Conservation (phyloP, 2,113 vertebrate genomes). For the Grammomys dolichurus region DNA sequence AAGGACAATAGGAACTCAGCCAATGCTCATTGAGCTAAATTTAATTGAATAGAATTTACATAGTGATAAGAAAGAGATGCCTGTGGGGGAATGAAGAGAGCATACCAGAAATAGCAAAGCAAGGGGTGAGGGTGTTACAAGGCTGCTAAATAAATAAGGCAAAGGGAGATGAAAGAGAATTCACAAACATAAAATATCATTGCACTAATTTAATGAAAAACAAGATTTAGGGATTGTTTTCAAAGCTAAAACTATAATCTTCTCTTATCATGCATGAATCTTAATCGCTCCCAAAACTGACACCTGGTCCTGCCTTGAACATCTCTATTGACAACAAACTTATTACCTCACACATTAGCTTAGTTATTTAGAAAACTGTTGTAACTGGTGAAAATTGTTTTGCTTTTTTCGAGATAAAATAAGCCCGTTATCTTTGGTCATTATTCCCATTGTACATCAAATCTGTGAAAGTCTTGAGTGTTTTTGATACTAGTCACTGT, state of each 20-base stretch:
- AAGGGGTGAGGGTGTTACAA: not conserved
- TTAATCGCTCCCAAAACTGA: not conserved
- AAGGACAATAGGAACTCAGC: not conserved
- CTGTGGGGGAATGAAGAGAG: not conserved
- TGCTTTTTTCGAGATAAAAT: not conserved
- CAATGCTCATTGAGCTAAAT: not conserved
- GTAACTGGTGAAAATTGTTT: not conserved
- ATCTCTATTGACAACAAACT: not conserved
- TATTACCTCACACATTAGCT: not conserved
- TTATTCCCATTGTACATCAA: not conserved
- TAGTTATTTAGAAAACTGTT: not conserved
- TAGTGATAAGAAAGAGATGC: not conserved
- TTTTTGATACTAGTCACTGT: not conserved
- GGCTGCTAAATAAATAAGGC: not conserved
- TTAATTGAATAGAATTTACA: constrained; percentile 47
- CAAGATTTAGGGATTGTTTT: not conserved
- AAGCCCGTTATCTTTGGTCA: not conserved
- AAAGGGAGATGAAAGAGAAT: not conserved
- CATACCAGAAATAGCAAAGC: not conserved
- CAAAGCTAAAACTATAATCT: not conserved
- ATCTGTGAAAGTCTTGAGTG: not conserved
- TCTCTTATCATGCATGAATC: not conserved
- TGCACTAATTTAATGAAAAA: not conserved
- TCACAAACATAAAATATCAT: constrained; percentile 24
- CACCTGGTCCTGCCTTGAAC: not conserved